Evolutionary conservation across 1,140 invertebrate genomes (phyloP), one percentile per base, ranked within the genome.

Genomic region (Sitophilus oryzae): DNA sequence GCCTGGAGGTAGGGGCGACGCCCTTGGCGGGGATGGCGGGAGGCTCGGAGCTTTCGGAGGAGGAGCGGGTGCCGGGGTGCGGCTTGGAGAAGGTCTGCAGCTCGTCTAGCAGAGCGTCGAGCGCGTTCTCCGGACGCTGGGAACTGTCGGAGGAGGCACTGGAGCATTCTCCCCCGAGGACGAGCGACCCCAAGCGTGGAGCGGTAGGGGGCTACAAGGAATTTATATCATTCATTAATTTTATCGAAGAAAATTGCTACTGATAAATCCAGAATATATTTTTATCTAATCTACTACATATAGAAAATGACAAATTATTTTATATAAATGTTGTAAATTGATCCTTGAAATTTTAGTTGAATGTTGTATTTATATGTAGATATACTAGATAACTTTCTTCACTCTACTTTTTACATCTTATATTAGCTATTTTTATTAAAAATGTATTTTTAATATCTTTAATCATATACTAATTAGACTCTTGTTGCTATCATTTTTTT

Each of bases 101-200:
- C 73, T 94, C 91, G 70, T 93, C 89, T 89, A 94, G 73, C 84
- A 94, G 74, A 83, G 88, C 87, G 84, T 94, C 90, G 84, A 93
- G 88, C 82, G 89, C 87, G 84, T 91, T 93, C 84, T 92, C 89
- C 79, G 84, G 76, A 79, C 85, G 82, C 76, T 59, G 56, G 56
- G 49, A 30, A 72, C 73, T 69, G 73, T 79, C 73, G 76, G 80
- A 71, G 77, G 80, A 71, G 74, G 78, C 76, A 73, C 71, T 62
- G 75, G 69, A 60, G 73, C 74, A 69, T 79, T 81, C 81, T 79
- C 82, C 80, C 78, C 79, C 76, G 79, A 81, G 63, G 75, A 74
- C 58, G 76, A 76, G 67, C 80, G 79, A 70, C 74, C 79, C 81
- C 84, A 82, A 74, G 76, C 81, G 79, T 74, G 76, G 76, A 74